Conservation (phyloP, 2,888 invertebrate species). For the Hydraecia micacea region DNA sequence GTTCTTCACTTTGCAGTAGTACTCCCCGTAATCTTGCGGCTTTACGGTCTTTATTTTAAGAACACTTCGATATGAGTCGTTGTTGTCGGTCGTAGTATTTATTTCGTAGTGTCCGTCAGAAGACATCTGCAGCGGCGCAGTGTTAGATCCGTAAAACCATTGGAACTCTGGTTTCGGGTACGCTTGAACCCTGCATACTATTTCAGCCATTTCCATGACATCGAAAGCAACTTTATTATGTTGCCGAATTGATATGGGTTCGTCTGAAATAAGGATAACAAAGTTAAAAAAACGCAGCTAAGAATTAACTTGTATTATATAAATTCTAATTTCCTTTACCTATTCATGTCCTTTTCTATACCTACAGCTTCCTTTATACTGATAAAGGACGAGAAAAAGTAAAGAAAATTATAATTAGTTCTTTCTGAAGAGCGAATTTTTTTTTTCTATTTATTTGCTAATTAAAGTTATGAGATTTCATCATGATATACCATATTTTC, state of each 20-base stretch:
- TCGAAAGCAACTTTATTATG: constrained; percentile 97
- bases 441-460: constrained; percentile 3
- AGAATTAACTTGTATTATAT: not conserved
- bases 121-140: constrained; percentile 93
- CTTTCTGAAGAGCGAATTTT: not conserved
- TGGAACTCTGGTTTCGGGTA: constrained; percentile 98
- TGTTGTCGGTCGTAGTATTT: constrained; percentile 94
- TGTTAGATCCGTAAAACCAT: constrained; percentile 95
- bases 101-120: constrained; percentile 97
- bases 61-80: constrained; percentile 96
- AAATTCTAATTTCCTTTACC: constrained; percentile 4
- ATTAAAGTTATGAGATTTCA: constrained; percentile 23
- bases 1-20: constrained; percentile 96
- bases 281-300: constrained; percentile 15
- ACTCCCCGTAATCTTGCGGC: constrained; percentile 97
- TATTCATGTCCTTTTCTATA: constrained; percentile 21
- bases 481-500: constrained; percentile 19
- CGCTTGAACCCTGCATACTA: constrained; percentile 96
- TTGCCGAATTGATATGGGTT: constrained; percentile 96
- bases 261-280: constrained; percentile 89
- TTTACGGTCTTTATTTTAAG: constrained; percentile 93
- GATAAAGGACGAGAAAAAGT: constrained; percentile 14
- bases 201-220: constrained; percentile 95
- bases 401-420: constrained; percentile 35
- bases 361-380: constrained; percentile 19